phyloP scores from a whole-genome alignment of 2,888 invertebrate species.

The Cyaniris semiargus region DNA sequence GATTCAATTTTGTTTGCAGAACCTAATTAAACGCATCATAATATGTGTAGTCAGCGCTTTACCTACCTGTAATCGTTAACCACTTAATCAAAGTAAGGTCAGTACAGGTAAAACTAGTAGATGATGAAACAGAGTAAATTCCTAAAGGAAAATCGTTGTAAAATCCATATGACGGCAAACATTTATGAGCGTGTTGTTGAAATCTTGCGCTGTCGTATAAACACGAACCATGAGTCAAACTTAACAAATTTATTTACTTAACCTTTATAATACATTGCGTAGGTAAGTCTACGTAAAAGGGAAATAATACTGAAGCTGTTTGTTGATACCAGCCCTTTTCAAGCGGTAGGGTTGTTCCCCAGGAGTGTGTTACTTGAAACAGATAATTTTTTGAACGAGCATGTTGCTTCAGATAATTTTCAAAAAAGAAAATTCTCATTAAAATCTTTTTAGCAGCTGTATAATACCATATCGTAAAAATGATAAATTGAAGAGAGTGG shows the following conservation, averaged over 20 bases:
- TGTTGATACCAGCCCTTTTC: not conserved
- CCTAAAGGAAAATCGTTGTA: constrained; percentile 26
- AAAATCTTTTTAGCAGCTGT: not conserved
- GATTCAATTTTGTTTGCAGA: not conserved
- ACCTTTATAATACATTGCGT: constrained; percentile 22
- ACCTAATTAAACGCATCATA: not conserved
- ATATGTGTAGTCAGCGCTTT: not conserved
- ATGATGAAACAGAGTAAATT: constrained; percentile 16
- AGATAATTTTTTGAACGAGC: not conserved
- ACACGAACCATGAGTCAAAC: constrained; percentile 17
- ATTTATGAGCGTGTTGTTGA: constrained; percentile 21
- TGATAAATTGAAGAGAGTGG: not conserved
- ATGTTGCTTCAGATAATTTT: not conserved
- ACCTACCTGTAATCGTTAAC: not conserved
- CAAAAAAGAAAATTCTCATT: not conserved
- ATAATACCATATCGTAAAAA: not conserved
- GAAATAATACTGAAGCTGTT: not conserved
- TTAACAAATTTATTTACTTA: constrained; percentile 26
- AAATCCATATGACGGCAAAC: constrained; percentile 23
- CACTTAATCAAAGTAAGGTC: constrained; percentile 3
- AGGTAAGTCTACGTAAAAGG: constrained; percentile 1
- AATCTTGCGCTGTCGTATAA: constrained; percentile 9
- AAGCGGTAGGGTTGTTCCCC: not conserved
- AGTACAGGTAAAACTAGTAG: not conserved
- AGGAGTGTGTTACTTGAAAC: not conserved